A percentile compares a stretch with the other conserved stretches of the same genome.
Evolutionary conservation across 2,888 invertebrate genomes (phyloP).

Genomic region (Drosophila nr. perissopoda): DNA sequence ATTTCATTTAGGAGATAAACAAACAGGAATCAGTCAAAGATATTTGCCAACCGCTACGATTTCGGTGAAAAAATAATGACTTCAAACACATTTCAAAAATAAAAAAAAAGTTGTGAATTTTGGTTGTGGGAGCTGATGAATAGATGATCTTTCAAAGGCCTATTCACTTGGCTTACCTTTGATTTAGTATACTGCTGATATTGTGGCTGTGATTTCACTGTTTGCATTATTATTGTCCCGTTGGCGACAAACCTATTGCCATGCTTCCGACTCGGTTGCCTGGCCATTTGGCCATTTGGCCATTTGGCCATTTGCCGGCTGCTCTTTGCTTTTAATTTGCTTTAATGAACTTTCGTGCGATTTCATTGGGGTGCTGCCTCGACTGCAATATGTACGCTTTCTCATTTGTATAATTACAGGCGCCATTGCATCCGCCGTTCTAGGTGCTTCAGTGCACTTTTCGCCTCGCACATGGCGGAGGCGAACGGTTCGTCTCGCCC

Average conservation of each 20-base stretch:
- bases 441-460: background rate
- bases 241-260: conserved; percentile 45
- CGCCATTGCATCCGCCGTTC: conserved; percentile 62
- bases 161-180: too few species aligned
- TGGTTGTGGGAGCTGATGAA: background rate
- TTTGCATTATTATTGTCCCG: conserved; percentile 14
- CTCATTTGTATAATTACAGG: conserved; percentile 79
- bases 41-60: too few species aligned
- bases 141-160: background rate
- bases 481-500: background rate
- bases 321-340: conserved; percentile 75
- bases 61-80: background rate
- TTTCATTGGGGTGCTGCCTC: conserved; percentile 56
- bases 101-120: background rate
- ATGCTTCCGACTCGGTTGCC: conserved; percentile 65
- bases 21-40: background rate
- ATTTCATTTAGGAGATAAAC: background rate
- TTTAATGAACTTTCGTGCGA: conserved; percentile 77
- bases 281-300: conserved; percentile 47
- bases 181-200: background rate
- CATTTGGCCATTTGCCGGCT: conserved; percentile 58
- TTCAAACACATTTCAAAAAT: background rate
- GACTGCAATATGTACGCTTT: conserved; percentile 79
- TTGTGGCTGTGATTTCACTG: background rate
- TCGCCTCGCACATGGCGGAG: conserved; percentile 2